phyloP scores from a whole-genome alignment of 2,888 invertebrate species.

The Oeneis ivallda region DNA sequence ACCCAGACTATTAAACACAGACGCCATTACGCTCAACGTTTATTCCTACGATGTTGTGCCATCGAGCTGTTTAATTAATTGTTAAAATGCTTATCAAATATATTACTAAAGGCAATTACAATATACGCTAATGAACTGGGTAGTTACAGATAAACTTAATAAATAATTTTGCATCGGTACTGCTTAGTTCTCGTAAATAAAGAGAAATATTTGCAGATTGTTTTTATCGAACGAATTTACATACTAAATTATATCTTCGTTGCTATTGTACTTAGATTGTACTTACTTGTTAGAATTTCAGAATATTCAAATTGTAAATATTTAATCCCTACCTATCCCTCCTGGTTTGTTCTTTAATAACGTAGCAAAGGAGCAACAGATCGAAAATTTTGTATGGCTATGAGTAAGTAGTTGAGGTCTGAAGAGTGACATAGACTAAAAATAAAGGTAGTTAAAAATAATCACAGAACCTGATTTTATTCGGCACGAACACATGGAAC shows the following conservation, averaged over 20 bases:
- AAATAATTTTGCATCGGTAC: background rate
- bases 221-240: background rate
- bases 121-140: conserved; percentile 15
- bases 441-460: too few species aligned
- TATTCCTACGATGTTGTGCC: conserved; percentile 53
- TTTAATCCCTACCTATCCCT: too few species aligned
- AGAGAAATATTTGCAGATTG: background rate
- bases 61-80: conserved; percentile 57
- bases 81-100: conserved; percentile 40
- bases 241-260: background rate
- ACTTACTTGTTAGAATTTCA: too few species aligned
- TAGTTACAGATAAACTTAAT: background rate
- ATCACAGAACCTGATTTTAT: background rate
- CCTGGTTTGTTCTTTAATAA: too few species aligned
- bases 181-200: background rate
- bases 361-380: too few species aligned
- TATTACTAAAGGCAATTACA: conserved; percentile 35
- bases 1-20: conserved; percentile 69
- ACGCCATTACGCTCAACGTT: conserved; percentile 55
- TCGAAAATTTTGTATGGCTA: too few species aligned
- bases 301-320: too few species aligned
- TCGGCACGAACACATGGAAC: conserved; percentile 12
- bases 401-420: too few species aligned
- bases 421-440: too few species aligned
- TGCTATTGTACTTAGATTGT: background rate